phyloP scores from a whole-genome alignment of 2,797 vertebrate species.

The Acipenser ruthenus region DNA sequence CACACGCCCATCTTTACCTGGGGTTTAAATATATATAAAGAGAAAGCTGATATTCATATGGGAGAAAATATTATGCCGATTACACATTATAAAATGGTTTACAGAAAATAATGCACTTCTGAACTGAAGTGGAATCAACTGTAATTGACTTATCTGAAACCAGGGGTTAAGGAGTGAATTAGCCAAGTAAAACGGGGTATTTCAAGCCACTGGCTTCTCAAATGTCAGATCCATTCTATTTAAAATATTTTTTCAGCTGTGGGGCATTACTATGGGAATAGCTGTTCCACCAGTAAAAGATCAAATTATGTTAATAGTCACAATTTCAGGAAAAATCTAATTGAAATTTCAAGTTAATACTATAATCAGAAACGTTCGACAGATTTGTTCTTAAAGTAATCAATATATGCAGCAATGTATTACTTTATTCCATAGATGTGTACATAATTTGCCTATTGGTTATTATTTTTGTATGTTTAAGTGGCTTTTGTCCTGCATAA shows the following conservation, averaged over 20 bases:
- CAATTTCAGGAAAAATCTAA: constrained; percentile 38
- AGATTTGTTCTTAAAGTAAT: too few relatives aligned
- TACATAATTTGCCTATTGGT: too few relatives aligned
- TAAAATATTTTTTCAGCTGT: constrained; percentile 82
- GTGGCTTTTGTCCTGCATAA: too few relatives aligned
- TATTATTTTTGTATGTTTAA: too few relatives aligned
- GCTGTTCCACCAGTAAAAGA: constrained; percentile 73
- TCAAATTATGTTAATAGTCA: constrained; percentile 74
- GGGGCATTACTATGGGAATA: constrained; percentile 69
- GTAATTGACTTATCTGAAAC: constrained; percentile 91
- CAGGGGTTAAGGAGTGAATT: constrained; percentile 90
- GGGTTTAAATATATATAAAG: too few relatives aligned
- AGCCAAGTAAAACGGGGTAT: constrained; percentile 88
- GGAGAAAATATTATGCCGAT: too few relatives aligned
- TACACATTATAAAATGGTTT: constrained; percentile 21
- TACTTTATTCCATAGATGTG: too few relatives aligned
- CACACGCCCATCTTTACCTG: too few relatives aligned
- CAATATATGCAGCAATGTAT: too few relatives aligned
- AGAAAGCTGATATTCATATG: too few relatives aligned
- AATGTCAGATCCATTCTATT: constrained; percentile 78
- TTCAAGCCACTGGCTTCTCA: constrained; percentile 84
- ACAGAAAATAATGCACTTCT: constrained; percentile 59
- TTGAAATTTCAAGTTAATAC: neutral
- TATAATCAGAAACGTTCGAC: too few relatives aligned
- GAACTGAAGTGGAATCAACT: constrained; percentile 83